Conservation (phyloP, 1,140 invertebrate species). For the Pachyrhynchus sulphureomaculatus region DNA sequence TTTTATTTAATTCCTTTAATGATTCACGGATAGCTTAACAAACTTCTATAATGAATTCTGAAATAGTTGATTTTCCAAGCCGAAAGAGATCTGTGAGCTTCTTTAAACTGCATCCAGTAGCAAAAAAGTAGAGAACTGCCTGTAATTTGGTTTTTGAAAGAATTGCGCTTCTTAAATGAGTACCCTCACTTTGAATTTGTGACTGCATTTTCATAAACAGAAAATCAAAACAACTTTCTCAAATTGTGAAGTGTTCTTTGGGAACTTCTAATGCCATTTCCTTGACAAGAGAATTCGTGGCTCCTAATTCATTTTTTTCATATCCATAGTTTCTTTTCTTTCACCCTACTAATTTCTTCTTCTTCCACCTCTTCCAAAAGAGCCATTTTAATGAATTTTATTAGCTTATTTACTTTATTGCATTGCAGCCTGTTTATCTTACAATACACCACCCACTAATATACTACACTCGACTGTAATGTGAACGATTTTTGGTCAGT, state of each 20-base stretch:
- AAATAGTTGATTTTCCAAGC: slow-evolving; percentile 11
- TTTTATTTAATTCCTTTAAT: background rate
- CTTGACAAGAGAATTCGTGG: slow-evolving; percentile 31
- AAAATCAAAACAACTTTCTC: slow-evolving; percentile 11
- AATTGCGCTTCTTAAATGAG: slow-evolving; percentile 37
- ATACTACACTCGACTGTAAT: no score
- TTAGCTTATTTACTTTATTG: no score
- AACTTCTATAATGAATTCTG: slow-evolving; percentile 3
- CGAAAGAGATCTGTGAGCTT: slow-evolving; percentile 4
- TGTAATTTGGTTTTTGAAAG: no score
- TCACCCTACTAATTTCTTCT: background rate
- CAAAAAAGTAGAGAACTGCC: slow-evolving; percentile 37
- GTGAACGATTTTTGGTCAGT: no score
- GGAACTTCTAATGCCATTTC: slow-evolving; percentile 31
- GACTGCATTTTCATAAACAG: slow-evolving; percentile 3
- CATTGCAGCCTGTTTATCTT: no score
- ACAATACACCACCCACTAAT: no score
- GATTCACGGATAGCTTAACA: background rate
- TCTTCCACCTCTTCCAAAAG: slow-evolving; percentile 8
- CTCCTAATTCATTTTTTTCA: slow-evolving; percentile 29
- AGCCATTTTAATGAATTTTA: no score
- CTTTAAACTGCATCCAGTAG: no score
- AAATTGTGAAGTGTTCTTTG: slow-evolving; percentile 12
- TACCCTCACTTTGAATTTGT: slow-evolving; percentile 5
- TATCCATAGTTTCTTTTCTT: slow-evolving; percentile 8